Conservation (phyloP, 2,888 invertebrate genomes). For the Acronicta alni region DNA sequence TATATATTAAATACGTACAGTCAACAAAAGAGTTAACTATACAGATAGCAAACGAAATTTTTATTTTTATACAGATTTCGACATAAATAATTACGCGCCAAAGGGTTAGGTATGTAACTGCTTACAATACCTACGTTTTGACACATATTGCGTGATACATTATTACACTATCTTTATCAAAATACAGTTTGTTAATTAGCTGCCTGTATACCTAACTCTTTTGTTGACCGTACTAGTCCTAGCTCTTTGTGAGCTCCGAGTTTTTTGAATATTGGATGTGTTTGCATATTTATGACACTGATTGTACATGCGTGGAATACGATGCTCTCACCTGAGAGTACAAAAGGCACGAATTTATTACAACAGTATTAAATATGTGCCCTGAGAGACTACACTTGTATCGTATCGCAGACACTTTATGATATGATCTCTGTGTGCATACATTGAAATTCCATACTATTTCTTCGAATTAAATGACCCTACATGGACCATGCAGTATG, state of each 20-base stretch:
- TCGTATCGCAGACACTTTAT: conserved; percentile 36
- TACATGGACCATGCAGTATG: not conserved
- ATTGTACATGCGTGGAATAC: conserved; percentile 38
- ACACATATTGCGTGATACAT: too few species aligned
- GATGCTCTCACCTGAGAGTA: conserved; percentile 21
- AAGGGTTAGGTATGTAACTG: too few species aligned
- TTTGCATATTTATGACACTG: conserved; percentile 45
- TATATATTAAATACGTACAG: too few species aligned
- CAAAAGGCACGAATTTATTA: conserved; percentile 44
- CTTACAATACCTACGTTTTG: too few species aligned
- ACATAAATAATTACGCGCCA: too few species aligned
- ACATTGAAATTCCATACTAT: not conserved
- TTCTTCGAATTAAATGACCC: not conserved
- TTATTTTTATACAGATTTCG: too few species aligned
- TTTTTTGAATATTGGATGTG: conserved; percentile 31
- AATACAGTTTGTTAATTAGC: too few species aligned
- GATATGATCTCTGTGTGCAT: conserved; percentile 12
- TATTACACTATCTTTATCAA: too few species aligned
- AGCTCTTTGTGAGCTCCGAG: conserved; percentile 11
- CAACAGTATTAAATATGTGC: conserved; percentile 41
- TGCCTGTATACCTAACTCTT: too few species aligned
- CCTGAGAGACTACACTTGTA: conserved; percentile 17
- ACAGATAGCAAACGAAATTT: too few species aligned
- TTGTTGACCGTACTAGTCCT: too few species aligned
- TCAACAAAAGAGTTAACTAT: too few species aligned